These are phyloP conservation scores for Dendroctonus ponderosae DNA, from an alignment of 1,140 invertebrate species.

Conservation along the genomic window DNA sequence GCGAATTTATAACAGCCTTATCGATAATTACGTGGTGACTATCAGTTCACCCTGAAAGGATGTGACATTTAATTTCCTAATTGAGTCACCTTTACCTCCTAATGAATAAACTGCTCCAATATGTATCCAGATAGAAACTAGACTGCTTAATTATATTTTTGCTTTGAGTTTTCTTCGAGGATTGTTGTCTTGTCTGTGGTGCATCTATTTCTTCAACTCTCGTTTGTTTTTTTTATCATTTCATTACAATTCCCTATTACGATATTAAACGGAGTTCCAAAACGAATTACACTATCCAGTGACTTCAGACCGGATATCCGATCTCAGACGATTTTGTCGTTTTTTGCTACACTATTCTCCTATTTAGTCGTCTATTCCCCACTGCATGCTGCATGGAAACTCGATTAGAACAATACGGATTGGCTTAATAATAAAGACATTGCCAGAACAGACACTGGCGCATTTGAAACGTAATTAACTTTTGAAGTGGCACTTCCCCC, in stretches of 20 bases:
- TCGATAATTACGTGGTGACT: too few relatives aligned
- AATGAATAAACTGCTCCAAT: background rate
- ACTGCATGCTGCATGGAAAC: background rate
- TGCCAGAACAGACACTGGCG: constrained; percentile 1
- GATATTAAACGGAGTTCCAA: too few relatives aligned
- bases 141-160: too few relatives aligned
- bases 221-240: too few relatives aligned
- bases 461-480: constrained; percentile 7
- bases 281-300: too few relatives aligned
- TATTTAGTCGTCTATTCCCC: background rate
- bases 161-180: too few relatives aligned
- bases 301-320: too few relatives aligned
- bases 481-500: constrained; percentile 6
- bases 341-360: background rate
- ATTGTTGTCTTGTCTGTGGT: too few relatives aligned
- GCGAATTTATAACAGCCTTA: background rate
- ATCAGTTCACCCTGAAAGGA: background rate
- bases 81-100: background rate
- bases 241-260: too few relatives aligned
- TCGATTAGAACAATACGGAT: background rate
- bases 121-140: too few relatives aligned
- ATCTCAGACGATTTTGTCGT: background rate
- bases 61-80: background rate
- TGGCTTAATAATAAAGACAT: constrained; percentile 8
- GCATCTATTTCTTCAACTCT: too few relatives aligned